Conservation (phyloP, 2,113 vertebrate genomes). For the crab-eating macaque (Macaca fascicularis) region DNA sequence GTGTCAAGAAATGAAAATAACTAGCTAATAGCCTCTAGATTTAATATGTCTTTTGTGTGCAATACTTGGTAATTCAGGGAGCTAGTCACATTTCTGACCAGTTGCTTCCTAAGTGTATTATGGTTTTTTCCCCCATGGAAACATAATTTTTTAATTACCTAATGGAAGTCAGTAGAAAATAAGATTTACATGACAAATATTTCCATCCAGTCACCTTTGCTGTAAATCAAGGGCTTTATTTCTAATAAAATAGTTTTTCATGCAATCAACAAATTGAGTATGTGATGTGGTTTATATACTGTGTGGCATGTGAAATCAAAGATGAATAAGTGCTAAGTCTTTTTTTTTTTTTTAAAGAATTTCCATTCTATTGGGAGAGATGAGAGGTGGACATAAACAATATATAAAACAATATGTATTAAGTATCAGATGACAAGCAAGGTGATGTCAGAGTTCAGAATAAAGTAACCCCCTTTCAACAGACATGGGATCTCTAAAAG, state of each 20-base stretch:
- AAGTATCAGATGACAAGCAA: neutral
- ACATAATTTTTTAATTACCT: slow-evolving; percentile 57
- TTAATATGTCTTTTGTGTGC: neutral
- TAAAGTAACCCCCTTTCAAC: neutral
- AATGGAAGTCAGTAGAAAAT: slow-evolving; percentile 55
- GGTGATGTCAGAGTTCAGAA: neutral
- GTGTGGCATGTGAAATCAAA: neutral
- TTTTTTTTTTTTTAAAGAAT: neutral
- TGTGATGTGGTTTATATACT: slow-evolving; percentile 20
- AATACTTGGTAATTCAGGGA: neutral
- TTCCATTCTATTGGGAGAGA: neutral
- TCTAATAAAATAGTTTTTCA: slow-evolving; percentile 61
- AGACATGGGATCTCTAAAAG: neutral
- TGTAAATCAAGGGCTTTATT: slow-evolving; percentile 49
- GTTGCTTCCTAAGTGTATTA: neutral
- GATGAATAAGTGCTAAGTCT: neutral
- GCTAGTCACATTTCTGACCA: neutral
- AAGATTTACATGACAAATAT: slow-evolving; percentile 43
- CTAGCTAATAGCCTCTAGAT: neutral
- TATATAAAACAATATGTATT: neutral
- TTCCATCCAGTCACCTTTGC: slow-evolving; percentile 20
- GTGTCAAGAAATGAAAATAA: slow-evolving; percentile 25
- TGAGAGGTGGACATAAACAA: neutral
- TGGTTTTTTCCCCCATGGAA: neutral
- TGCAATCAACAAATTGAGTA: slow-evolving; percentile 63